Base-by-base conservation (phyloP, 2,113 vertebrate species). In the Cranoglanis bouderius region DNA sequence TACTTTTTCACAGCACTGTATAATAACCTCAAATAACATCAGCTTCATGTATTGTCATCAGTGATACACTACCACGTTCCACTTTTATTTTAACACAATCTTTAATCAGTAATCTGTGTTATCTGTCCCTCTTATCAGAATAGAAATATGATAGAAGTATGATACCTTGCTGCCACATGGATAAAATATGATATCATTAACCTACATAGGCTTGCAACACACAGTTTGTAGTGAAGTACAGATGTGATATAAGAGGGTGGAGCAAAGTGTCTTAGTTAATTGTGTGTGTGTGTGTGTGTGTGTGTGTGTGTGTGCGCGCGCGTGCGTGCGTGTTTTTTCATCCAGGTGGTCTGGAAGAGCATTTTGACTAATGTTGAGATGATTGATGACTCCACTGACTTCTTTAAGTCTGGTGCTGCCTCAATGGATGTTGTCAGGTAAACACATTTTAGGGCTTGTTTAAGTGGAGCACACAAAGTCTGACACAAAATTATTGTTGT, bases 381-480 rank as follows among this genome's bases (percentile, higher is more conserved):
- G 26, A 94, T 98, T 46, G 94, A 96, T n/a, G 95, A 96, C 89
- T 92, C 96, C 40, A 98, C 97, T 0, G 97, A 98, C 88, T 97
- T 97, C 92, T 98, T 98, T 92, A 97, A 97, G 91, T 97, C 96
- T 0, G 97, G 97, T 38, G 97, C 97, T 7, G 96, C 95, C 0
- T 98, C 97, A 0, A 97, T 97, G 96, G 97, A 98, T 43, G 96
- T 98, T 6, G 96, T 98, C 78, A 97, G 97, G 97, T 98, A 91
- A 90, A 88, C 2, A 19, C 8, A 40, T 57, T 57, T 82, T 21
- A 13, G 10, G 19, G 12, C 40, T 40, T 29, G 13, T 13, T 75
- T 49, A 16, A 7, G 4, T 16, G 40, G 19, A 51, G 21, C 24
- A 51, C 14, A 18, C 13, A 53, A 53, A 51, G 24, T 4, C 12